Base-by-base conservation (phyloP, 1,140 invertebrate species). In the Drosophila quadrilineata region DNA sequence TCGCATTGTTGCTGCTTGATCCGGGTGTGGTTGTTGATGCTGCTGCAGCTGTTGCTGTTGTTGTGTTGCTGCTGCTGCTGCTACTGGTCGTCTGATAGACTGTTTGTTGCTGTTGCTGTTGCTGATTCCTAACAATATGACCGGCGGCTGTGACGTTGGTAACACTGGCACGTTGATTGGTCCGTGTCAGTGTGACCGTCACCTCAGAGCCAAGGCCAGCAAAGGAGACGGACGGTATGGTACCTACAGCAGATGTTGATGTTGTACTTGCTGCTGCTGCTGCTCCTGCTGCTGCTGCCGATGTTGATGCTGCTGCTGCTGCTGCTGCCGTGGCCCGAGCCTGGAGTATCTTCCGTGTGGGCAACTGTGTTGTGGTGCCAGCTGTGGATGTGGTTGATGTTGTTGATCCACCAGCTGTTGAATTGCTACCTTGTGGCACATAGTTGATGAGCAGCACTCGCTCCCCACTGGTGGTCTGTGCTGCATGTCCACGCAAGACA, bases 41-140 rank as follows among this genome's bases (percentile, higher is more conserved):
- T 35, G 10, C 28, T 28, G 49, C 21, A 33, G 56, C 33, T 53
- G 56, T 41, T 66, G 46, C 9, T 46, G 53, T 9, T 16, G 12
- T 16, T 2, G 6, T 45, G 65, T 54, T 45, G 57, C 22, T 65
- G 68, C 33, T 63, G 52, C 33, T 67, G 71, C 57, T 68, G 75
- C 1, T 56, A 63, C 63, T 53, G 43, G 84, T 57, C 62, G 64
- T 71, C 43, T 88, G 77, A 33, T 87, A 69, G 14, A 70, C 65
- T 43, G 33, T 75, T 24, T 56, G n/a, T n/a, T n/a, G n/a, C n/a
- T n/a, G 70, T 17, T 52, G 62, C 26, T 43, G 68, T 17, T 52
- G 67, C 54, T 84, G 73, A 60, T 88, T 87, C 49, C 87, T 69
- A 71, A 88, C 87, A 88, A 88, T 88, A 88, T 88, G 87, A 88